Base-by-base conservation (phyloP, 2,888 invertebrate species). In the Chalcis sispes region DNA sequence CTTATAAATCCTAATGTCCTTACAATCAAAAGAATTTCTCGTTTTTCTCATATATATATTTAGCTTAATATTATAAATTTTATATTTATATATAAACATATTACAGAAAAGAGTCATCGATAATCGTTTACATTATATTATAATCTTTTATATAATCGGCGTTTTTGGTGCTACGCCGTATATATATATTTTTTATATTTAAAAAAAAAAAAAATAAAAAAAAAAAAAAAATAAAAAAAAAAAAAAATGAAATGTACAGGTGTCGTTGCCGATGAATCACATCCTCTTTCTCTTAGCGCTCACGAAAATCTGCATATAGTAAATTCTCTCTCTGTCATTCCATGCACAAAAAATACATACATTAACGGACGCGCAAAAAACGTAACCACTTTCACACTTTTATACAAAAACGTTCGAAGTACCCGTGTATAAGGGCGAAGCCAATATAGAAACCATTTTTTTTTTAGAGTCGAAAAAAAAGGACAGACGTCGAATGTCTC, bases 231-330 rank as follows among this genome's bases (percentile, higher is more conserved):
- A 80, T 74, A 71, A 81, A 80, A 80, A 76, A 79, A 75, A 80
- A n/a, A n/a, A n/a, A n/a, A n/a, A n/a, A n/a, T n/a, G 80, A 81
- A 84, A 84, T 85, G 81, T 85, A 85, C 83, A 85, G 61, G 72
- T 81, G 80, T 83, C 82, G 82, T 84, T 84, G 84, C 80, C 79
- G 78, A 82, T 82, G 81, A 81, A 78, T 77, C 70, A 72, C 69
- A 62, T 54, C 32, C 78, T 79, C n/a, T 75, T 66, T 74, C 73
- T 79, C 73, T 77, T 36, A 73, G 46, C 32, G 56, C 40, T 59
- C 46, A 54, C 18, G 29, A 64, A 48, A 36, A 25, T 64, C 20
- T 46, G 36, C 32, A 29, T 59, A 42, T 40, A 65, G 69, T 65
- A 66, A 67, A 58, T 42, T 36, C 20, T 72, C 25, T 71, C 20